phyloP scores from a whole-genome alignment of 1,140 invertebrate species.

The Tribolium madens region DNA sequence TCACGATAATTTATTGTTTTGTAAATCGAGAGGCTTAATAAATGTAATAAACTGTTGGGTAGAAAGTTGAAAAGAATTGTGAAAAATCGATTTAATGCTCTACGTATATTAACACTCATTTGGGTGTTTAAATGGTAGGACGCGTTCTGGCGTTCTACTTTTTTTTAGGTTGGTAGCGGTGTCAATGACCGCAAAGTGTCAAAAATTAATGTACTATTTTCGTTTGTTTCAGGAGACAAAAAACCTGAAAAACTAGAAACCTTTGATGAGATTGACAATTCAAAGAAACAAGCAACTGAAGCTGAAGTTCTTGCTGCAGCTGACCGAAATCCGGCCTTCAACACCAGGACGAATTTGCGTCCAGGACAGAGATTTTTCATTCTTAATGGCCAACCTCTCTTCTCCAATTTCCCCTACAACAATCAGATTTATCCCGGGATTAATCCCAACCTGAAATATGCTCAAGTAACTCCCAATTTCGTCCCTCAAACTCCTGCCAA shows the following conservation, averaged over 20 bases:
- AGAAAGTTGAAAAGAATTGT: conserved; percentile 11
- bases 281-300: conserved; percentile 63
- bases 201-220: no score
- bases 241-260: conserved; percentile 67
- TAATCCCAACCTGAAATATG: conserved; percentile 45
- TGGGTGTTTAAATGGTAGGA: no score
- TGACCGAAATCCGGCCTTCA: conserved; percentile 59
- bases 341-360: conserved; percentile 63
- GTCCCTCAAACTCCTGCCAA: conserved; percentile 18
- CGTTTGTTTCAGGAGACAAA: conserved; percentile 40
- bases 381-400: conserved; percentile 62
- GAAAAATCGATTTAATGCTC: background rate
- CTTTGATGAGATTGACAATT: conserved; percentile 64
- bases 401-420: conserved; percentile 56
- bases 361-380: conserved; percentile 69
- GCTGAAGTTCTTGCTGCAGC: conserved; percentile 62
- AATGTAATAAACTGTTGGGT: conserved; percentile 3
- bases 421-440: conserved; percentile 15
- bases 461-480: conserved; percentile 43
- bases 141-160: no score
- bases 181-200: no score
- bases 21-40: conserved; percentile 7
- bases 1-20: conserved; percentile 10
- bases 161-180: no score
- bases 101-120: no score